These are phyloP conservation scores for Muscicapa comitata DNA, from an alignment of 2,797 vertebrate species.

Conservation along the genomic window DNA sequence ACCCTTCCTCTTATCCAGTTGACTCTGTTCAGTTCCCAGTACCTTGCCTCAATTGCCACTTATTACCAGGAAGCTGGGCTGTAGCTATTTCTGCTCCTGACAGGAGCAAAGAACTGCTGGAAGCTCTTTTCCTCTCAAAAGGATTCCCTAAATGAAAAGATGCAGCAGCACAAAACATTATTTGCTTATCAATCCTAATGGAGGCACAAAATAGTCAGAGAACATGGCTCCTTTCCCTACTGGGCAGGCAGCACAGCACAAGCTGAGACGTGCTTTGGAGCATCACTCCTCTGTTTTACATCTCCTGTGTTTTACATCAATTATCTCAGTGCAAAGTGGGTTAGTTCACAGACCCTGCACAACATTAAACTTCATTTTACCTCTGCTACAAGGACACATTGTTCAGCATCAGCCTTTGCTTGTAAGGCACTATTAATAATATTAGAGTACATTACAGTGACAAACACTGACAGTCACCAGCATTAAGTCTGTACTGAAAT, in stretches of 20 bases:
- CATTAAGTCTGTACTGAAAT: neutral
- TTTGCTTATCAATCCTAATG: neutral
- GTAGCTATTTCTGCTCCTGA: neutral
- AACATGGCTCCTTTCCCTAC: fast-evolving
- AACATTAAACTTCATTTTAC: neutral
- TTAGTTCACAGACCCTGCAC: neutral
- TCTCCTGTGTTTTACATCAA: neutral
- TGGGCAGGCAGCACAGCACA: fast-evolving
- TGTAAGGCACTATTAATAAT: neutral
- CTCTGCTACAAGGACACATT: neutral
- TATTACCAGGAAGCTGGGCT: neutral
- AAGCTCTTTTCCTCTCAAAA: neutral
- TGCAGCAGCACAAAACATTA: neutral
- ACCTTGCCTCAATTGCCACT: neutral
- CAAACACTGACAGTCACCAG: neutral
- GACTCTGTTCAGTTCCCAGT: neutral
- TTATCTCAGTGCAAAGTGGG: neutral
- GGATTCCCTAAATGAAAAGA: neutral
- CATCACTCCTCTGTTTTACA: neutral
- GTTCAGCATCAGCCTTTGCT: neutral
- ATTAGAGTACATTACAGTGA: neutral
- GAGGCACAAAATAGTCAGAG: neutral
- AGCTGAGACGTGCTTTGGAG: neutral
- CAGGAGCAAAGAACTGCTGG: neutral
- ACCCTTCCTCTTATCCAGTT: neutral